Percentiles rank a stretch among this genome's conserved stretches.
Conservation (phyloP, 1,140 invertebrate genomes). For the Ganaspis sp. region DNA sequence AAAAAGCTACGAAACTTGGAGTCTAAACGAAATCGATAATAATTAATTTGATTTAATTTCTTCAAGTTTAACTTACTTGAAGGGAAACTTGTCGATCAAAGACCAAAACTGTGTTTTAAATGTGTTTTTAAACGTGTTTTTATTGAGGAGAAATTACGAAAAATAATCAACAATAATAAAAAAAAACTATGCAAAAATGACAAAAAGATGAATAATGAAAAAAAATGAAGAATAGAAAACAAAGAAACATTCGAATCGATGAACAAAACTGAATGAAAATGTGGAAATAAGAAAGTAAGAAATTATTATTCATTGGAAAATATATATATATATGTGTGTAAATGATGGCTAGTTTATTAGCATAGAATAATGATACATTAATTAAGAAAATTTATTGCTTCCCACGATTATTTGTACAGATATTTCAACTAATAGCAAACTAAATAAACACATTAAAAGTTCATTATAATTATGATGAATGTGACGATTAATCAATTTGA, state of each 20-base stretch:
- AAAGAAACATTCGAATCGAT: no score
- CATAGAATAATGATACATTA: neutral
- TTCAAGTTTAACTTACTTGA: no score
- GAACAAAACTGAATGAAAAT: no score
- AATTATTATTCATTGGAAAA: no score
- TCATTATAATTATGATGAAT: neutral
- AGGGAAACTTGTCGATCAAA: no score
- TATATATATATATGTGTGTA: neutral
- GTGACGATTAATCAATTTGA: neutral
- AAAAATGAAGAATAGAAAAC: no score
- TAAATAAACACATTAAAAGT: neutral
- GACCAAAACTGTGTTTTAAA: no score
- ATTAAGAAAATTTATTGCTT: neutral
- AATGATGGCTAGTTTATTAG: neutral
- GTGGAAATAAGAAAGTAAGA: neutral
- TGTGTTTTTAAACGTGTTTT: no score
- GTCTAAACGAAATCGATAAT: constrained; percentile 49
- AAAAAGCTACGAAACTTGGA: constrained; percentile 56
- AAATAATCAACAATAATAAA: no score
- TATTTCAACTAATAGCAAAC: neutral
- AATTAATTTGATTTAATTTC: neutral
- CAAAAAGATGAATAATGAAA: no score
- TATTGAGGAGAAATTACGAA: no score
- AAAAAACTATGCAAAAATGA: no score
- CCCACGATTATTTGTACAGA: neutral